phyloP scores from a whole-genome alignment of 1,140 invertebrate species.

The Macrocentrus cingulum region DNA sequence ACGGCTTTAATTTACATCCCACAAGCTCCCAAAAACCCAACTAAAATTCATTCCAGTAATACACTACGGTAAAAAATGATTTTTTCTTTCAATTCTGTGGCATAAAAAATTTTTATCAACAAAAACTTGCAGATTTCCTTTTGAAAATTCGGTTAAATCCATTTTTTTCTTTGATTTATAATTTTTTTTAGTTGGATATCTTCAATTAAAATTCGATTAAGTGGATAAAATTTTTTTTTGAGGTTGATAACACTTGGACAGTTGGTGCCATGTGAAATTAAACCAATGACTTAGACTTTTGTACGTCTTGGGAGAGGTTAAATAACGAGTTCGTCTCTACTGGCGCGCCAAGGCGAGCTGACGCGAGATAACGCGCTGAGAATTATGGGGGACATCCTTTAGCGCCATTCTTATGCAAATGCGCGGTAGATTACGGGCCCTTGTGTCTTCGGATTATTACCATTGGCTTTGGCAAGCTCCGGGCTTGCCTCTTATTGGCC shows the following conservation, averaged over 20 bases:
- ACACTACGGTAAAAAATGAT: no score
- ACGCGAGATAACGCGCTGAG: conserved; percentile 46
- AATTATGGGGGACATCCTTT: conserved; percentile 51
- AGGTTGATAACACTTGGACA: background rate
- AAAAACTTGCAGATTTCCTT: no score
- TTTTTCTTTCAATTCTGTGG: no score
- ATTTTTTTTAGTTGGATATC: no score
- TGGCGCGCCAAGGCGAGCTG: conserved; percentile 22
- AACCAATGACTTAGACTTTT: conserved; percentile 1
- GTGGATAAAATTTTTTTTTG: no score
- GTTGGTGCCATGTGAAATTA: background rate
- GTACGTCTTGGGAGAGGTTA: conserved; percentile 28
- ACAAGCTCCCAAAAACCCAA: conserved; percentile 45
- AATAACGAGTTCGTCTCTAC: conserved; percentile 43
- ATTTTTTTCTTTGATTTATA: no score
- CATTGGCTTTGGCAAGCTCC: conserved; percentile 42
- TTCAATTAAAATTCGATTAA: no score
- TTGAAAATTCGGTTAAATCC: no score
- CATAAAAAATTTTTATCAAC: no score
- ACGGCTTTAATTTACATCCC: conserved; percentile 43
- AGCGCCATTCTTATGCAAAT: conserved; percentile 54
- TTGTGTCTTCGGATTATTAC: conserved; percentile 50
- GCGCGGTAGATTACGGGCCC: conserved; percentile 48
- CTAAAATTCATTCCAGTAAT: no score
- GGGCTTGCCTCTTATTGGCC: conserved; percentile 28